Evolutionary conservation across 1,140 invertebrate genomes (phyloP).

Genomic region (Epicauta chinensis): DNA sequence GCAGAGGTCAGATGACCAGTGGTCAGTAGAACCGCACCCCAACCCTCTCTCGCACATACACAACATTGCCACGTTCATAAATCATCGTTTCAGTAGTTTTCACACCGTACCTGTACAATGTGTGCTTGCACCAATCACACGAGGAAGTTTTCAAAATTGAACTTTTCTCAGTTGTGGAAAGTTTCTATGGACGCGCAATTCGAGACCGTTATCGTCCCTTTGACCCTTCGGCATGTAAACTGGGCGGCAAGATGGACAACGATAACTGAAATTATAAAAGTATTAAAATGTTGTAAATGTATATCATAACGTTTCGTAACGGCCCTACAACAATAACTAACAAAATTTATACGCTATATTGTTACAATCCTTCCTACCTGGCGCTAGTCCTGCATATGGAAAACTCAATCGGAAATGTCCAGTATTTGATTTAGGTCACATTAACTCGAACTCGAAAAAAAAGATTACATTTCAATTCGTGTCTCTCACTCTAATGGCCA

Average conservation of each 20-base stretch:
- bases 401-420: constrained; percentile 28
- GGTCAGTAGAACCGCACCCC: constrained; percentile 3
- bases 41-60: neutral
- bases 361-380: constrained; percentile 21
- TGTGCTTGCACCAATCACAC: too few species aligned
- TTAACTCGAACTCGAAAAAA: constrained; percentile 18
- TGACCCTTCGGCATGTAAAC: too few species aligned
- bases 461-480: constrained; percentile 31
- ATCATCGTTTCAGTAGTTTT: neutral
- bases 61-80: constrained; percentile 8
- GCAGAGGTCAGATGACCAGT: constrained; percentile 16
- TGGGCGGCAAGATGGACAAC: too few species aligned
- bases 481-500: too few species aligned
- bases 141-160: too few species aligned
- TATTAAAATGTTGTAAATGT: too few species aligned
- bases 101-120: neutral
- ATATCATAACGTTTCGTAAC: constrained; percentile 1
- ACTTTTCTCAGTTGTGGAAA: too few species aligned
- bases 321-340: neutral
- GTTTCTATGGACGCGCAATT: too few species aligned
- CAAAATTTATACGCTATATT: constrained; percentile 29
- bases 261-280: too few species aligned
- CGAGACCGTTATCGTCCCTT: too few species aligned
- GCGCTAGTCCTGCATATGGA: neutral
- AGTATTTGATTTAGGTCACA: constrained; percentile 27